Evolutionary conservation across 2,888 invertebrate genomes (phyloP).

Genomic region (Alloscopus bannaensis): DNA sequence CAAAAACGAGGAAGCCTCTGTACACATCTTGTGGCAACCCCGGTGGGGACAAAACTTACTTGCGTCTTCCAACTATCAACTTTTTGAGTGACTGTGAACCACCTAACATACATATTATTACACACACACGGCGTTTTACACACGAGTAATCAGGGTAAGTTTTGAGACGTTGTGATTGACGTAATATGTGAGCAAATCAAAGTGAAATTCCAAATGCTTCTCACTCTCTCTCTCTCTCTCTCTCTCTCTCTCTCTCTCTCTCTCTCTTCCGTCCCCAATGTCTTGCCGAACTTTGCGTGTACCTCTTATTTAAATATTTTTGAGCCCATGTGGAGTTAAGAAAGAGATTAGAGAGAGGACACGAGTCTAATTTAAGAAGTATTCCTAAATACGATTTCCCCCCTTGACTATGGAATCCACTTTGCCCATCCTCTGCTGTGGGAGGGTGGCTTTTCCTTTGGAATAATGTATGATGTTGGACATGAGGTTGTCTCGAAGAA

Average conservation of each 20-base stretch:
- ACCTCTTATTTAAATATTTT: constrained; percentile 11
- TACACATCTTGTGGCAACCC: too few species aligned
- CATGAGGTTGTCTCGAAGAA: neutral
- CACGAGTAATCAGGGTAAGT: too few species aligned
- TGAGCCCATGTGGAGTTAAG: neutral
- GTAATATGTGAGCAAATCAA: too few species aligned
- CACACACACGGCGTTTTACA: too few species aligned
- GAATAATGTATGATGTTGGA: neutral
- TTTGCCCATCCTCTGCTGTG: neutral
- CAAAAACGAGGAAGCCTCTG: too few species aligned
- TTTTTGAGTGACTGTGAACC: too few species aligned
- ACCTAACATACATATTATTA: too few species aligned
- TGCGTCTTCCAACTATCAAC: too few species aligned
- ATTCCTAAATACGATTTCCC: neutral
- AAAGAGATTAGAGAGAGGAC: neutral
- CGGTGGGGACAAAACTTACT: too few species aligned
- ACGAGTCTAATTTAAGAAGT: neutral
- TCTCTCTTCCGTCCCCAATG: too few species aligned
- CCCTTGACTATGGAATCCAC: constrained; percentile 1
- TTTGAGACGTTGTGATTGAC: too few species aligned
- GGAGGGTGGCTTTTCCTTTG: neutral
- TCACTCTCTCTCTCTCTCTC: neutral
- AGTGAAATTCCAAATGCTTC: neutral
- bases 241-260: neutral
- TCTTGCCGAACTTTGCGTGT: too few species aligned